Evolutionary conservation across 2,888 invertebrate species (phyloP), one percentile per base, ranked within the genome.

Genomic region (Polydrusus tereticollis): DNA sequence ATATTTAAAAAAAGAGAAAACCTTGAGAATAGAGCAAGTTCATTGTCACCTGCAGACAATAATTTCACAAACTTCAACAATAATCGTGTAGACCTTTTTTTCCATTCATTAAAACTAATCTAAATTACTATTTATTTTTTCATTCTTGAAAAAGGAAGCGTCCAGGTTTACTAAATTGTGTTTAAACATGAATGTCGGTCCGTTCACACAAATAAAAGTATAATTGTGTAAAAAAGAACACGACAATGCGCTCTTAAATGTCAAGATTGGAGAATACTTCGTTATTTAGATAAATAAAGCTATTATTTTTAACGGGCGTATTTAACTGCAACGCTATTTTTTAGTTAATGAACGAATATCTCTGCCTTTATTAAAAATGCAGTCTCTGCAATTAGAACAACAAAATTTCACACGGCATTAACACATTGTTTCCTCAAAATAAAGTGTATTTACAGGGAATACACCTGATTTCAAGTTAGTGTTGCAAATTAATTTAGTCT

Each of bases 21-120:
- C 66, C 66, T 67, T 67, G 66, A 58, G 66, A 67, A 67, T 50
- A 57, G 18, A 29, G 21, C 58, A 67, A 58, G 66, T 67, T 67
- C 66, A 67, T 67, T 45, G 58, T 38, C 38, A 47, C 41, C 38
- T 8, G n/a, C 43, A 47, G 45, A 67, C 66, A 43, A 33, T 67
- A 18, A 66, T 38, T 66, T 57, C 57, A 23, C 33, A 20, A 38
- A 64, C 38, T 57, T 38, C 23, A 60, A 60, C 45, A 60, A 60
- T 60, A 47, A 47, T 33, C 21, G 21, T 41, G 38, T 29, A 55
- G 52, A 26, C 41, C 5, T 2, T 23, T 47, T 62, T 62, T 62
- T 47, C 47, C 62, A 62, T 62, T 62, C 62, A 47, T 62, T 62
- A 62, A 62, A 62, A 62, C 18, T 47, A 62, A 62, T 62, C 47